phyloP scores from a whole-genome alignment of 2,797 vertebrate genomes.

The Siniperca obscura region DNA sequence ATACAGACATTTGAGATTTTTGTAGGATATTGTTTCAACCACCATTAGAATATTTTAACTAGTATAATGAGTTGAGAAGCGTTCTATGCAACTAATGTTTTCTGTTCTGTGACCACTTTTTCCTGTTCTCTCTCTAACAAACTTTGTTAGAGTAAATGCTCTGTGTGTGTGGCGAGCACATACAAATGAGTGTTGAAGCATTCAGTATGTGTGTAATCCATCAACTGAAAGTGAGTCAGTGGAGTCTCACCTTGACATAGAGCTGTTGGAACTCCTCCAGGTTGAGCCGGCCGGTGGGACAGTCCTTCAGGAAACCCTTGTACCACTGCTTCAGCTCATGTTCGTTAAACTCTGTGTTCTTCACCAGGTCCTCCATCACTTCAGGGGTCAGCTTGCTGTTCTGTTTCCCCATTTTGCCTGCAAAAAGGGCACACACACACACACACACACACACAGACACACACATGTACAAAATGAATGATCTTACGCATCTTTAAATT shows the following conservation, averaged over 20 bases:
- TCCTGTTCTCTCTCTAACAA: background rate
- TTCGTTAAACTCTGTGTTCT: constrained; percentile 98
- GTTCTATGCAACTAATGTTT: background rate
- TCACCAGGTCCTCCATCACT: constrained; percentile 97
- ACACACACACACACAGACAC: constrained; percentile 13
- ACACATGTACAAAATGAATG: constrained; percentile 5
- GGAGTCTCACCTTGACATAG: constrained; percentile 91
- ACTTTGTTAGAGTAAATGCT: too few relatives aligned
- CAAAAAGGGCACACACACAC: background rate
- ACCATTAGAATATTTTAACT: background rate
- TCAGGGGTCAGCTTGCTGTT: constrained; percentile 98
- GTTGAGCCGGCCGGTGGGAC: constrained; percentile 94
- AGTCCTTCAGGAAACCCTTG: constrained; percentile 98
- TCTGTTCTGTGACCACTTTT: background rate
- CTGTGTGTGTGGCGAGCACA: background rate
- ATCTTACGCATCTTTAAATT: constrained; percentile 3
- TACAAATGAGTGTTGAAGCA: background rate
- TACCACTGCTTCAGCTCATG: constrained; percentile 98
- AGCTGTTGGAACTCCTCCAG: constrained; percentile 97
- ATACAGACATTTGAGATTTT: background rate
- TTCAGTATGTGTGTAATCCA: constrained; percentile 12
- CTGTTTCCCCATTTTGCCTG: constrained; percentile 96
- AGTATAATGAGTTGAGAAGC: background rate
- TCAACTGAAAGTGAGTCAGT: constrained; percentile 30
- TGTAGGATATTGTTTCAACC: background rate